Percentiles rank a stretch among this genome's conserved stretches.
Conservation (phyloP, 2,888 invertebrate species). For the Dicranocentrus wangi region DNA sequence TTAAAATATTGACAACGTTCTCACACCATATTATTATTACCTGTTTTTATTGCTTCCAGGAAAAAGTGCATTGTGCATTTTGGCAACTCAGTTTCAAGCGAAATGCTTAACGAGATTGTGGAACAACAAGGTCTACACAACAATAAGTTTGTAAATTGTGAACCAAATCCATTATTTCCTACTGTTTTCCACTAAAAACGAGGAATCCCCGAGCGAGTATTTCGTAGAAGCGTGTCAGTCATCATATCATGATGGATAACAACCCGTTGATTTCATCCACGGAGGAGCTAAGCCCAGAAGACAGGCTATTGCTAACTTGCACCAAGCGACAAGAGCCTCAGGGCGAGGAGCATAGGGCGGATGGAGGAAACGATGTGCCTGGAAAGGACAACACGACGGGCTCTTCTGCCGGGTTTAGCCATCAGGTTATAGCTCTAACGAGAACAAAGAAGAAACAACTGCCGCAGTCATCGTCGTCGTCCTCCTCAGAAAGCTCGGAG, state of each 20-base stretch:
- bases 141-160: too few relatives aligned
- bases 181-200: too few relatives aligned
- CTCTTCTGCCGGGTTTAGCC: conserved; percentile 24
- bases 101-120: too few relatives aligned
- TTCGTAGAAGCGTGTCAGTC: too few relatives aligned
- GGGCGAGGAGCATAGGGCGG: conserved; percentile 85
- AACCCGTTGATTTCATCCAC: conserved; percentile 79
- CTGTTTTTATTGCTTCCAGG: too few relatives aligned
- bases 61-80: too few relatives aligned
- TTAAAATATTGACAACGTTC: too few relatives aligned
- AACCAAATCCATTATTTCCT: too few relatives aligned
- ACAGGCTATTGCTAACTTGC: conserved; percentile 86
- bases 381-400: conserved; percentile 74
- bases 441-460: conserved; percentile 49
- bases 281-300: conserved; percentile 90
- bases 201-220: too few relatives aligned
- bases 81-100: too few relatives aligned
- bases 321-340: conserved; percentile 92
- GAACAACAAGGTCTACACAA: too few relatives aligned
- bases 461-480: conserved; percentile 55
- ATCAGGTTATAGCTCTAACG: conserved; percentile 39
- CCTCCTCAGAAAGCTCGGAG: conserved; percentile 28
- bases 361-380: neutral
- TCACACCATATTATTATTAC: too few relatives aligned
- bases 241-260: conserved; percentile 70